These are phyloP conservation scores for Drosophila navojoa DNA, from an alignment of 1,140 invertebrate species.

Conservation along the genomic window DNA sequence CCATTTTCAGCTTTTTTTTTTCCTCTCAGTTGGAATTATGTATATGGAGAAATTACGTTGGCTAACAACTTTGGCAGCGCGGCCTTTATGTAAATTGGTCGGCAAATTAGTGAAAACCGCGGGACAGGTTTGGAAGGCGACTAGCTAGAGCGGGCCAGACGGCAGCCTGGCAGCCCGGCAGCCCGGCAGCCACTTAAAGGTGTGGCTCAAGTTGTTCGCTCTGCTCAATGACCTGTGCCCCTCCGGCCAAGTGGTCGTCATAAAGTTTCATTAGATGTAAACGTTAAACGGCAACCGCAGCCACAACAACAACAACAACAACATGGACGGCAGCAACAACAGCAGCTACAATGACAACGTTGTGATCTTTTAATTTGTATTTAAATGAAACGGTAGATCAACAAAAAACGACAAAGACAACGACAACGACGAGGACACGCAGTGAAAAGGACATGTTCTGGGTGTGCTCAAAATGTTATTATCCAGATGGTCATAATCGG, in stretches of 20 bases:
- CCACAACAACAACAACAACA: conserved; percentile 39
- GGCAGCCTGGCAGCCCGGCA: neutral
- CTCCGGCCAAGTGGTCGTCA: conserved; percentile 48
- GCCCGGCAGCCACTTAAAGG: conserved; percentile 34
- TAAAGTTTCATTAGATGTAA: conserved; percentile 72
- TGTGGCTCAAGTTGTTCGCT: conserved; percentile 38
- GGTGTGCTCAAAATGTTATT: conserved; percentile 32
- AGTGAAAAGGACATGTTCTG: conserved; percentile 8
- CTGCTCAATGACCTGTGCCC: conserved; percentile 33
- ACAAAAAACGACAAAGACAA: conserved; percentile 21
- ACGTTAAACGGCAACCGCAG: conserved; percentile 59
- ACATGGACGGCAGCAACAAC: conserved; percentile 38
- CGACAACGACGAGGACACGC: neutral
- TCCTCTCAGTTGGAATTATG: conserved; percentile 31
- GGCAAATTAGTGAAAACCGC: conserved; percentile 68
- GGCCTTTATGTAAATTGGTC: conserved; percentile 73
- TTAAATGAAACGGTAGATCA: conserved; percentile 69
- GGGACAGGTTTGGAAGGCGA: conserved; percentile 16
- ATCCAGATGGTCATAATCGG: conserved; percentile 45
- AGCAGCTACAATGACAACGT: neutral
- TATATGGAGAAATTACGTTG: conserved; percentile 59
- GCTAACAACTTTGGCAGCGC: conserved; percentile 49
- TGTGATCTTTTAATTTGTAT: conserved; percentile 76
- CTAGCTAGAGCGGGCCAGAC: neutral
- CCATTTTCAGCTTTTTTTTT: conserved; percentile 16